Evolutionary conservation across 64 coral and sea anemone species (phyloP).

Genomic region (Montipora sp.): DNA sequence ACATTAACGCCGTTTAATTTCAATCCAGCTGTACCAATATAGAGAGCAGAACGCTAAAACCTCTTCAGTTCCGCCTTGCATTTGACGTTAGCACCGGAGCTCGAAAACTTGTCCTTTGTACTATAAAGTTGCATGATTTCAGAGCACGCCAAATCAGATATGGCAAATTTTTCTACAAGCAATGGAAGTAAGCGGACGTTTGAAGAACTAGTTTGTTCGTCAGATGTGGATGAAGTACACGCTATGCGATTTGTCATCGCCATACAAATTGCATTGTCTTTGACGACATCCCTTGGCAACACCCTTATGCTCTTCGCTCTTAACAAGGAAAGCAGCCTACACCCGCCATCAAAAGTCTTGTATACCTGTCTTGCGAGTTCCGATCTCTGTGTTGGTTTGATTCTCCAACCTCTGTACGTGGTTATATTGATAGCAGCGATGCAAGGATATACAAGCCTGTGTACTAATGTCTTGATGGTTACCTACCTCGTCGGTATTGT

Average conservation of each 20-base stretch:
- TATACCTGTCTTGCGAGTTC: not conserved
- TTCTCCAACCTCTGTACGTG: not conserved
- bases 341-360: slow-evolving; percentile 17
- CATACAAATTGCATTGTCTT: not conserved
- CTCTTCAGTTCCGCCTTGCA: too few species aligned
- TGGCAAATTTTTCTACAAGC: not conserved
- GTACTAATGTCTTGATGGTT: not conserved
- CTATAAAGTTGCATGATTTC: not conserved
- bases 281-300: not conserved
- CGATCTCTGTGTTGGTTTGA: slow-evolving; percentile 4
- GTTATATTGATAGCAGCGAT: not conserved
- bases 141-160: not conserved
- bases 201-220: slow-evolving; percentile 4
- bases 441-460: not conserved
- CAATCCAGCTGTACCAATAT: too few species aligned
- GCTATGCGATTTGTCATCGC: not conserved
- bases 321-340: not conserved
- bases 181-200: not conserved
- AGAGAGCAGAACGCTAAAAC: too few species aligned
- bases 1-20: too few species aligned
- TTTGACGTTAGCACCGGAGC: too few species aligned
- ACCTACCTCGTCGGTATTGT: not conserved
- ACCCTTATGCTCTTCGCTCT: not conserved
- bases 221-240: not conserved
- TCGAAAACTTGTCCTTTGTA: not conserved